Evolutionary conservation across 2,113 vertebrate species (phyloP), one percentile per base, ranked within the genome.

Genomic region (Leptosomus discolor): DNA sequence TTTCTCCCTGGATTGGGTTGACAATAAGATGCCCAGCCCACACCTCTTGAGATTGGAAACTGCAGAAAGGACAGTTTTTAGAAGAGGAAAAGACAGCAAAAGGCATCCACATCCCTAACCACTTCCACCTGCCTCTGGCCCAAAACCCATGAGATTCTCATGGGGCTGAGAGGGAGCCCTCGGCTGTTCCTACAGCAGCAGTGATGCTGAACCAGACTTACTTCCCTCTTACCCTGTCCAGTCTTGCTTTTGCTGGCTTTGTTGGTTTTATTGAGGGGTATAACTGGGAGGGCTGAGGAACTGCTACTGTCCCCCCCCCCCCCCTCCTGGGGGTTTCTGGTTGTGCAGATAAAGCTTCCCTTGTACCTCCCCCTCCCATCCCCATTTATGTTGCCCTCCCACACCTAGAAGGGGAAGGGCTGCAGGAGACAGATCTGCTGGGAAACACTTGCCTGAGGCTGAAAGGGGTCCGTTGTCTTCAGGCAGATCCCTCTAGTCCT

Each of bases 121-220:
- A n/a, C 12, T 8, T 45, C 4, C 22, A 11, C 24, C 75, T 34
- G 21, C n/a, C 36, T 43, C 23, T 48, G 5, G 0, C 39, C 5
- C 3, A 0, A 71, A 45, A 71, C 8, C 45, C 3, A 2, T 6
- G 15, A 24, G 30, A 21, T 37, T 51, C 22, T 6, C 0, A 2
- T 5, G 18, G 29, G 50, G 23, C 48, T 7, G 17, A 18, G 21
- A 19, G 26, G 8, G 23, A 34, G 10, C 12, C 26, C n/a, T 39
- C 1, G 2, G 21, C 26, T 32, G 6, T 6, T 69, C 21, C 39
- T 4, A 8, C 15, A 14, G 41, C 56, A 48, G 34, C 34, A 46
- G 60, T 1, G 2, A 39, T 19, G 34, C 39, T 43, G 58, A 24
- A 57, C 36, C 23, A 32, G 21, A 19, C n/a, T 37, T 7, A 7